A percentile compares a stretch with the other conserved stretches of the same genome.
These are phyloP conservation scores for Rhinophrynus dorsalis DNA, from an alignment of 2,797 vertebrate species.

Conservation along the genomic window DNA sequence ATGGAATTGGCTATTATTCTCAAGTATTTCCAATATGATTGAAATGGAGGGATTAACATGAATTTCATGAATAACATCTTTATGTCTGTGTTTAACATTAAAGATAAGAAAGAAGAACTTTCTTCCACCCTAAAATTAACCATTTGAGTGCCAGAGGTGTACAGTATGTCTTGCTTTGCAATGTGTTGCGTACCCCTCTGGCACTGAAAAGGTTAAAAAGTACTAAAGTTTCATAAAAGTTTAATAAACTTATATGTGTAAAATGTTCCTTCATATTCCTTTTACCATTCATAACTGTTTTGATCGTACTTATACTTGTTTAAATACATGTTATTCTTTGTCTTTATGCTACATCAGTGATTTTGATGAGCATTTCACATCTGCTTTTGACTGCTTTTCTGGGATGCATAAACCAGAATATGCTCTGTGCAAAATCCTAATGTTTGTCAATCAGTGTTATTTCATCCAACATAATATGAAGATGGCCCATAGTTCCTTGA, in stretches of 20 bases:
- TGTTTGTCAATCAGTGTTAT: conserved; percentile 48
- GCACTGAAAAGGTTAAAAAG: not conserved
- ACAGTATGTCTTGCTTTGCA: no score
- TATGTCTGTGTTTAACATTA: no score
- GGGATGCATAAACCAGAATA: conserved; percentile 30
- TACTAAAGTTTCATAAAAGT: conserved; percentile 2
- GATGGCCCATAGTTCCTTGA: conserved; percentile 29
- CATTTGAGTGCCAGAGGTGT: no score
- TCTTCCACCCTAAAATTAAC: no score
- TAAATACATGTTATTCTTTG: conserved; percentile 36
- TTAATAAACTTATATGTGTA: not conserved
- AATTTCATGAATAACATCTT: no score
- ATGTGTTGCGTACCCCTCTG: not conserved
- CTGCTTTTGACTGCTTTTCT: conserved; percentile 40
- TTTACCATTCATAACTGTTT: not conserved
- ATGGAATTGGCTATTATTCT: no score
- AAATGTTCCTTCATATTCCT: conserved; percentile 24
- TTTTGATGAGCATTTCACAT: conserved; percentile 46
- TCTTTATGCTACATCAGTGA: conserved; percentile 47
- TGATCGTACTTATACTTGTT: conserved; percentile 12
- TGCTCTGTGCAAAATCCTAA: conserved; percentile 33
- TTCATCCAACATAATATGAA: conserved; percentile 45
- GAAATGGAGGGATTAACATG: no score
- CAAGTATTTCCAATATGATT: no score
- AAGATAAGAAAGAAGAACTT: no score